These are phyloP conservation scores for Sceloporus undulatus DNA, from an alignment of 2,113 vertebrate species.

Conservation along the genomic window DNA sequence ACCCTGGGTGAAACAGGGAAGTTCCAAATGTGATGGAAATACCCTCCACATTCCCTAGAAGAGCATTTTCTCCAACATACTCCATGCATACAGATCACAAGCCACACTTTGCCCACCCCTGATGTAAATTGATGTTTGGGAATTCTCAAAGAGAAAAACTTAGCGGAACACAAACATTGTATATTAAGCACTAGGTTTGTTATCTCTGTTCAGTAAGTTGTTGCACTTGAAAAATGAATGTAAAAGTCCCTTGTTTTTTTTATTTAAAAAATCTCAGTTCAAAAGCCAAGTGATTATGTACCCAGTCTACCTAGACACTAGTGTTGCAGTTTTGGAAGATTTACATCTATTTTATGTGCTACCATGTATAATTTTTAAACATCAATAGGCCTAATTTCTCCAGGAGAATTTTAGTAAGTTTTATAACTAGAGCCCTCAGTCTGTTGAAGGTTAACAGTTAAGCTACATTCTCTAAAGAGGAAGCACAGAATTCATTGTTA, in stretches of 20 bases:
- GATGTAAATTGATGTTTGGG: no score
- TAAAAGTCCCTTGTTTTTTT: neutral
- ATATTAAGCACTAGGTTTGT: neutral
- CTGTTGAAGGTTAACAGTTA: neutral
- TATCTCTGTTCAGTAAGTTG: neutral
- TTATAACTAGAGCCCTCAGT: neutral
- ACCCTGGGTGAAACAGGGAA: no score
- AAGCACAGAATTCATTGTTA: neutral
- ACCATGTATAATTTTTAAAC: neutral
- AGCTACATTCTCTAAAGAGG: neutral
- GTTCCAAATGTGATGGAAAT: no score
- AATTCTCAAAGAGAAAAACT: neutral
- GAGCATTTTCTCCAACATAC: no score
- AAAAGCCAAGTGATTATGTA: neutral
- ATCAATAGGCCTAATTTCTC: neutral
- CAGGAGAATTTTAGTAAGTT: neutral
- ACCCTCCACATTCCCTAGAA: no score
- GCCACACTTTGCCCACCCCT: no score
- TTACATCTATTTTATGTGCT: neutral
- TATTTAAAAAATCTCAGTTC: neutral
- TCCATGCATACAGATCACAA: no score
- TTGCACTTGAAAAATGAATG: neutral
- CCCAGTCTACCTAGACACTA: neutral
- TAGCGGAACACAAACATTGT: neutral
- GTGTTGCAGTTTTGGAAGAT: neutral